Evolutionary conservation across 2,113 vertebrate species (phyloP).

Genomic region (Varanus komodoensis): DNA sequence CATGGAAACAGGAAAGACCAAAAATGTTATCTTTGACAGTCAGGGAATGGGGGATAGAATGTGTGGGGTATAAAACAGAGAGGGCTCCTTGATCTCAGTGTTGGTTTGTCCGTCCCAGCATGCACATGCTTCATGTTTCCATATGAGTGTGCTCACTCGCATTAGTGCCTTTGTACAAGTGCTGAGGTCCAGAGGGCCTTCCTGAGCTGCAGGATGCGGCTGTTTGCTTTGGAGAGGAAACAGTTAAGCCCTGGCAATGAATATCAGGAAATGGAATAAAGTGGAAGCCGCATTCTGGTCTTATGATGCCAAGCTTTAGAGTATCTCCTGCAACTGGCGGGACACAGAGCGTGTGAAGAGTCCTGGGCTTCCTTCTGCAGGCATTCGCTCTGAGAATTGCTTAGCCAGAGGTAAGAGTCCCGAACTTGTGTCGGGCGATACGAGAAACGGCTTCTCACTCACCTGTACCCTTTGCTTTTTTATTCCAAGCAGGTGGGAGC

Average conservation of each 20-base stretch:
- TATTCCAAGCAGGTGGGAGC: not conserved
- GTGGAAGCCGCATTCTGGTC: constrained; percentile 37
- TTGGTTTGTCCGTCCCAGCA: not conserved
- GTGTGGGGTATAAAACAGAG: not conserved
- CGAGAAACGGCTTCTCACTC: not conserved
- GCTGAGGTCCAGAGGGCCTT: not conserved
- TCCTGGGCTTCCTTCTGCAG: constrained; percentile 41
- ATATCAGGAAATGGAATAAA: constrained; percentile 66
- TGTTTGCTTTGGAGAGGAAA: constrained; percentile 56
- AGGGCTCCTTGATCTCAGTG: not conserved
- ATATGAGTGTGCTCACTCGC: not conserved
- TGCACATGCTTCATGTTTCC: not conserved
- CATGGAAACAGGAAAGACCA: not conserved
- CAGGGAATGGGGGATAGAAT: not conserved
- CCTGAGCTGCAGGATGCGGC: not conserved
- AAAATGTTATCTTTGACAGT: not conserved
- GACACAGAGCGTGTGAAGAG: constrained; percentile 31
- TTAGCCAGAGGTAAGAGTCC: constrained; percentile 38
- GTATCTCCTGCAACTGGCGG: constrained; percentile 18
- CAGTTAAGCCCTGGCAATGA: constrained; percentile 46
- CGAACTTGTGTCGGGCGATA: not conserved
- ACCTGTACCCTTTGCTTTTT: not conserved
- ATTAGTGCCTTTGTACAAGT: not conserved
- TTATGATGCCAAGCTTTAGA: constrained; percentile 33
- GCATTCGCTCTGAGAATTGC: constrained; percentile 25